Evolutionary conservation across 2,888 invertebrate species (phyloP).

Genomic region (Linnaemya tessellans): DNA sequence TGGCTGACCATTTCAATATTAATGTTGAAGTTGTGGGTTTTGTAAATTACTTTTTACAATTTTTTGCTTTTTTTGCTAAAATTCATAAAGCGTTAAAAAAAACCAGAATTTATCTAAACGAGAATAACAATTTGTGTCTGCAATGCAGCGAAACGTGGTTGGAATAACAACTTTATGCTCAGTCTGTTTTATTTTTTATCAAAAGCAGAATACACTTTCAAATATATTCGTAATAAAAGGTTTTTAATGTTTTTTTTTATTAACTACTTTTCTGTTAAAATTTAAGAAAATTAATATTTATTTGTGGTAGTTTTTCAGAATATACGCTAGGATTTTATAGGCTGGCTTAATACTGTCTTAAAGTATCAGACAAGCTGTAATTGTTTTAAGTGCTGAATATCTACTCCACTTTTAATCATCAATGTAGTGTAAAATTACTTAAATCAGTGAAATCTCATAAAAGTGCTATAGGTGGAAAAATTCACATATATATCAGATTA

Average conservation of each 20-base stretch:
- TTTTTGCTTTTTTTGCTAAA: background rate
- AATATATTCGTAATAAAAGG: too few species aligned
- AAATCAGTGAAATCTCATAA: too few species aligned
- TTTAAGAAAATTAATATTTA: background rate
- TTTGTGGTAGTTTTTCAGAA: background rate
- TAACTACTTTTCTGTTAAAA: background rate
- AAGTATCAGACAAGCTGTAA: too few species aligned
- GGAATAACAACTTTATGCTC: slow-evolving; percentile 37
- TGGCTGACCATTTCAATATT: slow-evolving; percentile 27
- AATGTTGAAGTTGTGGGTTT: slow-evolving; percentile 13
- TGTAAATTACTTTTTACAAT: slow-evolving; percentile 40
- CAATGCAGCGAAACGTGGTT: slow-evolving; percentile 61
- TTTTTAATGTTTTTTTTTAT: background rate
- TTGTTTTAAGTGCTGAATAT: too few species aligned
- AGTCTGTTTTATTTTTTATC: slow-evolving; percentile 6
- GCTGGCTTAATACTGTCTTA: too few species aligned
- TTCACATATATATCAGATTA: too few species aligned
- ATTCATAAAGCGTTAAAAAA: slow-evolving; percentile 5
- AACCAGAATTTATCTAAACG: slow-evolving; percentile 1
- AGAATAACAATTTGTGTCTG: slow-evolving; percentile 46
- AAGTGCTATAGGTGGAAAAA: too few species aligned
- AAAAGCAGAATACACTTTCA: slow-evolving; percentile 7
- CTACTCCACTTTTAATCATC: too few species aligned
- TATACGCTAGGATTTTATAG: too few species aligned
- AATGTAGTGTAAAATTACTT: too few species aligned